phyloP scores from a whole-genome alignment of 2,113 vertebrate genomes.

The Clarias gariepinus region DNA sequence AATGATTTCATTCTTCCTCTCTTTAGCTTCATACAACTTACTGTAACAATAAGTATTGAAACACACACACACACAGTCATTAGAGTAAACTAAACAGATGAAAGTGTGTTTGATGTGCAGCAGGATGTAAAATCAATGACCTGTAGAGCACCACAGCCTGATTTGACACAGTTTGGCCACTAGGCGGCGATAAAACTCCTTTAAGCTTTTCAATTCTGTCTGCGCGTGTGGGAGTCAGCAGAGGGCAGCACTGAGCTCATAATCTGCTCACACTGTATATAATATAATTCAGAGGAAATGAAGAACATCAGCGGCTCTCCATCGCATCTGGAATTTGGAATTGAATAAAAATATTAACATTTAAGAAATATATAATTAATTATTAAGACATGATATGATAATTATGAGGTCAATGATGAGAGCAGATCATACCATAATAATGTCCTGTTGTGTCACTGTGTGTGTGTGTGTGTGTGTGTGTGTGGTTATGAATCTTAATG shows the following conservation, averaged over 20 bases:
- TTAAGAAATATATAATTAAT: neutral
- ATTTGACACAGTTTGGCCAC: neutral
- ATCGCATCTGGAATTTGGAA: neutral
- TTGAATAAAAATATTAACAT: neutral
- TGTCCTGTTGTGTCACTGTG: neutral
- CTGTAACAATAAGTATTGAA: neutral
- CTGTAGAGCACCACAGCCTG: neutral
- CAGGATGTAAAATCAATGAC: neutral
- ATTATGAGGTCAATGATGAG: neutral
- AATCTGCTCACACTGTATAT: neutral
- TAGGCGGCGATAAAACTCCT: neutral
- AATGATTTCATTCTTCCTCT: neutral
- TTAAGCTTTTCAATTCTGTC: neutral
- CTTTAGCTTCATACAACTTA: neutral
- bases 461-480: neutral
- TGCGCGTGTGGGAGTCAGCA: neutral
- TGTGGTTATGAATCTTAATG: constrained; percentile 21
- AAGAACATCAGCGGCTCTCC: neutral
- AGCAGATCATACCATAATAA: neutral
- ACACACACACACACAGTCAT: neutral
- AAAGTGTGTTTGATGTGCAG: neutral
- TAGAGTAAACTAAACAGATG: neutral
- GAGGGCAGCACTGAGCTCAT: neutral
- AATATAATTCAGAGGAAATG: neutral
- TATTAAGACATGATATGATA: neutral